Evolutionary conservation across 2,888 invertebrate genomes (phyloP).

Genomic region (Agriopis aurantiaria): DNA sequence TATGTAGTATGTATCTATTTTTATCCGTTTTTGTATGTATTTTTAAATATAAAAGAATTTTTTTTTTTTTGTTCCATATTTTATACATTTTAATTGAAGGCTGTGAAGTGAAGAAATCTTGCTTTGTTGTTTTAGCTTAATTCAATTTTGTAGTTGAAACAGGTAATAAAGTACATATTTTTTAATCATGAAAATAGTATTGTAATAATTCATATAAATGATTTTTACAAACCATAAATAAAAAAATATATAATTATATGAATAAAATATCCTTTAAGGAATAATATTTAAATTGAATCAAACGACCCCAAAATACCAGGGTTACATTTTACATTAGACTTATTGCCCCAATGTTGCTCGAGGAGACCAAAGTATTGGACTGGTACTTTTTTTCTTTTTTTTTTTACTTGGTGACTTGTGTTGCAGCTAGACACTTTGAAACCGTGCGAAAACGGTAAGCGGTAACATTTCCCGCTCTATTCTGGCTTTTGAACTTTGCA

Average conservation of each 20-base stretch:
- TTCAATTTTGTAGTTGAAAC: background rate
- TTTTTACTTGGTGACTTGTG: background rate
- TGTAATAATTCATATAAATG: background rate
- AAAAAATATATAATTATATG: background rate
- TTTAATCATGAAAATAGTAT: background rate
- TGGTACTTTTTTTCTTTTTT: too few species aligned
- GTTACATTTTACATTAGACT: background rate
- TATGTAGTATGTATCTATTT: too few species aligned
- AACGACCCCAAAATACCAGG: background rate
- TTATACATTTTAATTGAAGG: constrained; percentile 1
- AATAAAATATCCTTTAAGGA: background rate
- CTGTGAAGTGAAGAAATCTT: constrained; percentile 16
- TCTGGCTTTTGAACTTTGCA: too few species aligned
- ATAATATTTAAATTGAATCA: background rate
- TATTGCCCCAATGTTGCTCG: constrained; percentile 2
- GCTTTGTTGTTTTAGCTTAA: constrained; percentile 9
- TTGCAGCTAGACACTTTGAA: background rate
- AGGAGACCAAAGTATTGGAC: background rate
- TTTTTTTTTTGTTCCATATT: too few species aligned
- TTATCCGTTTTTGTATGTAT: too few species aligned
- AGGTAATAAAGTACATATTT: background rate
- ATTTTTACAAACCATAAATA: background rate
- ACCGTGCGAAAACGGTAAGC: background rate
- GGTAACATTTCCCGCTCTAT: too few species aligned
- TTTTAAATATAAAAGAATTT: too few species aligned